Percentiles rank a stretch among this genome's conserved stretches.
Conservation (phyloP, 2,797 vertebrate species). For the Remorina albescens region DNA sequence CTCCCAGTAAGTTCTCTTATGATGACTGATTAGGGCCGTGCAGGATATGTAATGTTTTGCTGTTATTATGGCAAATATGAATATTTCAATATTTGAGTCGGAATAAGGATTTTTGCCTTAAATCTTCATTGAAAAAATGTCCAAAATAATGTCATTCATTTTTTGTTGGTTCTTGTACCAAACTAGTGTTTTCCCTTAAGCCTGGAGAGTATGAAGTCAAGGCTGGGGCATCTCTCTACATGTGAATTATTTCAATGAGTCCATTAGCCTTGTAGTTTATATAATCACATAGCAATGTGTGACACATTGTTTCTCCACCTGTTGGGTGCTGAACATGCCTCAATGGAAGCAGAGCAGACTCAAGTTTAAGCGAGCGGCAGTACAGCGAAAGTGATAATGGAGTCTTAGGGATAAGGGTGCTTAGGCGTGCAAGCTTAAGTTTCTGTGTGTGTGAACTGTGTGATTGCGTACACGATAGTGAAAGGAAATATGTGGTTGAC, state of each 20-base stretch:
- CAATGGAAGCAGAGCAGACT: slow-evolving; percentile 8
- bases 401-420: slow-evolving; percentile 23
- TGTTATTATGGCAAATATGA: too few species aligned
- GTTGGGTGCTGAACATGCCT: slow-evolving; percentile 11
- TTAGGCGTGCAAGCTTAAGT: slow-evolving; percentile 31
- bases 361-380: slow-evolving; percentile 11
- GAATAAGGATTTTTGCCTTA: too few species aligned
- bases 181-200: too few species aligned
- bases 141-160: too few species aligned
- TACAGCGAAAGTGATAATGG: slow-evolving; percentile 36
- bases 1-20: background rate
- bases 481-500: slow-evolving; percentile 52
- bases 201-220: too few species aligned
- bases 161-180: too few species aligned
- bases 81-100: too few species aligned
- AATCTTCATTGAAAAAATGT: too few species aligned
- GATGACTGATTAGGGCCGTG: background rate
- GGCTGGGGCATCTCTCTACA: too few species aligned
- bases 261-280: background rate
- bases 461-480: slow-evolving; percentile 25
- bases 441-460: slow-evolving; percentile 31
- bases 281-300: background rate
- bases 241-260: background rate
- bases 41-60: too few species aligned
- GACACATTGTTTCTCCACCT: slow-evolving; percentile 30